Percentiles rank a stretch among this genome's conserved stretches.
Conservation (phyloP, 2,797 vertebrate species). For the Chloroceryle amazona region DNA sequence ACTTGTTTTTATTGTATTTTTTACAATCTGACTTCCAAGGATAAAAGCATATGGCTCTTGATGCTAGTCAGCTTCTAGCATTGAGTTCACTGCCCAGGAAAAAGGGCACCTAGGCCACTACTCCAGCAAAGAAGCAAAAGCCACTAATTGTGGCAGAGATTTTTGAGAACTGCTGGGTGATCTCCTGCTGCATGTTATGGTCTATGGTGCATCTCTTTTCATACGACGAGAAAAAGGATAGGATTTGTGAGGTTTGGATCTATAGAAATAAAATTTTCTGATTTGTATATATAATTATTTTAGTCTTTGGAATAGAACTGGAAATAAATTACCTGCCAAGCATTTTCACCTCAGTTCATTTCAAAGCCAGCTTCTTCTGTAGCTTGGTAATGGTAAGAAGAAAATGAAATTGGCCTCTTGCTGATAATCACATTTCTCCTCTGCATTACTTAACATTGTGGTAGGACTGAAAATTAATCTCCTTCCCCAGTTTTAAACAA, state of each 20-base stretch:
- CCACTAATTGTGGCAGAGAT: neutral
- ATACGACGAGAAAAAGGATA: neutral
- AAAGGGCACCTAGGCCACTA: neutral
- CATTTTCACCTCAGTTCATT: neutral
- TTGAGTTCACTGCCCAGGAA: neutral
- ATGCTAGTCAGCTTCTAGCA: neutral
- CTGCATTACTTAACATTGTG: neutral
- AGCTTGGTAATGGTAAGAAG: neutral
- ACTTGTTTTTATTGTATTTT: neutral
- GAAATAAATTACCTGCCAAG: neutral
- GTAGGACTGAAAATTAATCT: constrained; percentile 24
- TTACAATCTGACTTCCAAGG: neutral
- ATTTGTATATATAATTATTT: neutral
- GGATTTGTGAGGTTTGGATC: neutral
- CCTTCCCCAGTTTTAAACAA: constrained; percentile 6
- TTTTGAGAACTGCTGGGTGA: neutral
- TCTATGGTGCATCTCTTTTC: neutral
- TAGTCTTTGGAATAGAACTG: neutral
- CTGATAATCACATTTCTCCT: neutral
- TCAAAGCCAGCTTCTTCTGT: neutral
- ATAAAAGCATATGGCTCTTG: neutral
- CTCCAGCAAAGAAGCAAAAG: neutral
- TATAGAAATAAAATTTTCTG: neutral
- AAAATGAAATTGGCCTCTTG: neutral
- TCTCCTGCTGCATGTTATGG: neutral